These are phyloP conservation scores for Porites rus DNA, from an alignment of 92 coral and sea anemone species.

Conservation along the genomic window DNA sequence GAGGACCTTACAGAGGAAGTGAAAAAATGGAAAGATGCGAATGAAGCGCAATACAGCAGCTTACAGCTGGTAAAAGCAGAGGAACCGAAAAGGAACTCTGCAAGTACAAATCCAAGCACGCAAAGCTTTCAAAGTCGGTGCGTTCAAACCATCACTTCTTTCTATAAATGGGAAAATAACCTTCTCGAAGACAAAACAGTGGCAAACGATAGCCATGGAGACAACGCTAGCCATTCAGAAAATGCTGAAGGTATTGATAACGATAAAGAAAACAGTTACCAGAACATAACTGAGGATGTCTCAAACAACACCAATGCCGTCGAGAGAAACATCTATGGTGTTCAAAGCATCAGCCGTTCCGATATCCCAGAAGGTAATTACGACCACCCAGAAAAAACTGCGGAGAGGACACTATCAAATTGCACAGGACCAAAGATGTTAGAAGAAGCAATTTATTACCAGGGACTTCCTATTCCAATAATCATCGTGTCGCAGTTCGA, in stretches of 20 bases:
- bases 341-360: too few relatives aligned
- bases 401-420: not conserved
- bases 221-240: not conserved
- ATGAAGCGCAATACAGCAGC: slow-evolving; percentile 29
- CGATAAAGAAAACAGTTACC: not conserved
- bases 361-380: too few relatives aligned
- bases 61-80: slow-evolving; percentile 5
- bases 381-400: too few relatives aligned
- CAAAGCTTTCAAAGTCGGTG: slow-evolving; percentile 20
- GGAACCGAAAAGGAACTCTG: not conserved
- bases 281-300: not conserved
- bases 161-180: slow-evolving; percentile 4
- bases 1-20: slow-evolving; percentile 27
- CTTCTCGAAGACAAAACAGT: slow-evolving; percentile 22
- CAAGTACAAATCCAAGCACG: not conserved
- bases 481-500: slow-evolving; percentile 18
- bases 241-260: not conserved
- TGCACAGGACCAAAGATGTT: not conserved
- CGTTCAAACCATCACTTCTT: slow-evolving; percentile 7
- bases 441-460: not conserved
- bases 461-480: slow-evolving; percentile 26
- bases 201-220: not conserved
- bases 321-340: too few relatives aligned
- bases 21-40: slow-evolving; percentile 30
- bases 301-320: too few relatives aligned